Evolutionary conservation across 2,888 invertebrate genomes (phyloP).

Genomic region (Caenorhabditis parvicauda): DNA sequence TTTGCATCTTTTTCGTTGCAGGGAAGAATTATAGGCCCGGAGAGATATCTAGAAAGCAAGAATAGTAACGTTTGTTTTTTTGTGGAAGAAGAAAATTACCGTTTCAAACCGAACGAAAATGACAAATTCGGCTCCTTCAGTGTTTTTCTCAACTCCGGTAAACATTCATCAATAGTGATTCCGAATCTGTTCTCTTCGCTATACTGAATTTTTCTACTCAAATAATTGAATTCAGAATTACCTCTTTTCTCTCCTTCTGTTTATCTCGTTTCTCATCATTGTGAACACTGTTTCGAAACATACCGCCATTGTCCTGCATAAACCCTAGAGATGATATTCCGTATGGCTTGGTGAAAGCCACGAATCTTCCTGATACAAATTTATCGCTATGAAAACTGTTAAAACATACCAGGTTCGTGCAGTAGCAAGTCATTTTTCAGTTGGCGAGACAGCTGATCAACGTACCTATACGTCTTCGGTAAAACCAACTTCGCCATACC

Average conservation of each 20-base stretch:
- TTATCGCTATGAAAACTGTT: not conserved
- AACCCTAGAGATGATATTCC: conserved; percentile 39
- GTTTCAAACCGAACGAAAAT: conserved; percentile 33
- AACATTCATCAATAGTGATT: conserved; percentile 23
- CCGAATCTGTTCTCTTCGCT: conserved; percentile 2
- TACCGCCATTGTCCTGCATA: conserved; percentile 28
- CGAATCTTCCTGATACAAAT: conserved; percentile 25
- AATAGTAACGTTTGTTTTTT: not conserved
- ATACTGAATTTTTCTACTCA: too few species aligned
- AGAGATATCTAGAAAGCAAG: conserved; percentile 25
- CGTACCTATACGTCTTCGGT: not conserved
- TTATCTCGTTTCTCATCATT: conserved; percentile 18
- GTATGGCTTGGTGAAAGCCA: conserved; percentile 42
- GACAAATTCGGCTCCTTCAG: conserved; percentile 27
- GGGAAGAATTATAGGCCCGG: conserved; percentile 42
- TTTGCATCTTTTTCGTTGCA: conserved; percentile 22
- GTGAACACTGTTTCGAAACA: conserved; percentile 32
- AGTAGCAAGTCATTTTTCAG: not conserved
- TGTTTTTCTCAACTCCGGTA: conserved; percentile 12
- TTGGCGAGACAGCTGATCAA: not conserved
- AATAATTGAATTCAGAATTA: too few species aligned
- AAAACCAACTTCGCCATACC: not conserved
- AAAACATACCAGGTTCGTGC: not conserved
- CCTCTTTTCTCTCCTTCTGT: not conserved
- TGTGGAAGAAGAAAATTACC: conserved; percentile 4